A percentile compares a stretch with the other conserved stretches of the same genome.
These are phyloP conservation scores for Helarctos malayanus DNA, from an alignment of 2,797 vertebrate species.

Conservation along the genomic window DNA sequence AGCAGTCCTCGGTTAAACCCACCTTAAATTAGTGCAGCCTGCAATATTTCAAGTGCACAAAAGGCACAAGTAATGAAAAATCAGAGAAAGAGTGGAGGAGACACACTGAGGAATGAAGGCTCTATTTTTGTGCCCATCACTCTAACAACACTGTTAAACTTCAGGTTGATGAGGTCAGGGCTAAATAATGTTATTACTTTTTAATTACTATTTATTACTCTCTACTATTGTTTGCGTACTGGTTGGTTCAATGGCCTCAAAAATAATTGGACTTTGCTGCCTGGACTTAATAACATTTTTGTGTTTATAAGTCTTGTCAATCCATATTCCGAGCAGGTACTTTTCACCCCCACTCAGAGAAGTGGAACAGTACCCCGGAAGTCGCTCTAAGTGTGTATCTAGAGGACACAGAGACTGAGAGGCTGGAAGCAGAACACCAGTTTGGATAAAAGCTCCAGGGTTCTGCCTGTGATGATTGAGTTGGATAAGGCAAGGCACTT, in stretches of 20 bases:
- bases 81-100: not conserved
- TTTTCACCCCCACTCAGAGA: not conserved
- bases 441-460: not conserved
- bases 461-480: not conserved
- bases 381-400: not conserved
- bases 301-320: not conserved
- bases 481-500: not conserved
- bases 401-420: not conserved
- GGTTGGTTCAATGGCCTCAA: not conserved
- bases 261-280: slow-evolving; percentile 21
- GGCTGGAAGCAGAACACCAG: not conserved
- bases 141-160: not conserved
- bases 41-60: not conserved
- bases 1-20: not conserved
- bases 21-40: not conserved
- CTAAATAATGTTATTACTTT: not conserved
- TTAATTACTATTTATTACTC: not conserved
- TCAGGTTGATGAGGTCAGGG: not conserved
- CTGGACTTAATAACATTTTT: not conserved
- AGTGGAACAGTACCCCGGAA: not conserved
- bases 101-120: not conserved
- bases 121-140: not conserved
- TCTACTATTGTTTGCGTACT: not conserved
- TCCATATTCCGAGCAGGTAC: not conserved
- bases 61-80: not conserved